Evolutionary conservation across 2,888 invertebrate species (phyloP).

Genomic region (Litoditis marina): DNA sequence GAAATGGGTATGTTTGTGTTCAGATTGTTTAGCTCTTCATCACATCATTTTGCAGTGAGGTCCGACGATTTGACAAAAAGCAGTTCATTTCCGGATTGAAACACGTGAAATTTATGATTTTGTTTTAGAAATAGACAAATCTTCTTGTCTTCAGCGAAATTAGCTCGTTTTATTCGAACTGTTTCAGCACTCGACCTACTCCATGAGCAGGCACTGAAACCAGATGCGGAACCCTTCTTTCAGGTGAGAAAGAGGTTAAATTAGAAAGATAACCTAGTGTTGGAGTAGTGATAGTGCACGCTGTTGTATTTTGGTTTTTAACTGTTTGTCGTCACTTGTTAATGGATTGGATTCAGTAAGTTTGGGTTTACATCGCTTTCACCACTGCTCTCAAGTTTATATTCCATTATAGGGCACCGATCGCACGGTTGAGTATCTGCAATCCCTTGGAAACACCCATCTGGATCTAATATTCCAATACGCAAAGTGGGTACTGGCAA

Average conservation of each 20-base stretch:
- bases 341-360: background rate
- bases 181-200: slow-evolving; percentile 78
- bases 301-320: no score
- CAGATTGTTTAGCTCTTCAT: no score
- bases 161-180: background rate
- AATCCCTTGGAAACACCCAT: slow-evolving; percentile 69
- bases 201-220: slow-evolving; percentile 69
- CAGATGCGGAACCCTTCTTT: slow-evolving; percentile 70
- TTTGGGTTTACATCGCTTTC: background rate
- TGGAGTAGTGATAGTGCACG: no score
- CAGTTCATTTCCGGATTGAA: no score
- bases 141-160: background rate
- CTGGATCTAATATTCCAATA: slow-evolving; percentile 87
- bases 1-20: slow-evolving; percentile 68
- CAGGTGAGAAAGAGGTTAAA: no score
- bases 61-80: no score
- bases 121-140: no score
- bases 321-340: no score
- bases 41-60: background rate
- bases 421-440: slow-evolving; percentile 77
- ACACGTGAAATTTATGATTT: no score
- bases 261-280: no score
- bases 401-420: slow-evolving; percentile 73
- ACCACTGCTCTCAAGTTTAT: background rate
- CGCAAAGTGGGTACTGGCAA: slow-evolving; percentile 84